Evolutionary conservation across 2,797 vertebrate genomes (phyloP).

Genomic region (Dallia pectoralis): DNA sequence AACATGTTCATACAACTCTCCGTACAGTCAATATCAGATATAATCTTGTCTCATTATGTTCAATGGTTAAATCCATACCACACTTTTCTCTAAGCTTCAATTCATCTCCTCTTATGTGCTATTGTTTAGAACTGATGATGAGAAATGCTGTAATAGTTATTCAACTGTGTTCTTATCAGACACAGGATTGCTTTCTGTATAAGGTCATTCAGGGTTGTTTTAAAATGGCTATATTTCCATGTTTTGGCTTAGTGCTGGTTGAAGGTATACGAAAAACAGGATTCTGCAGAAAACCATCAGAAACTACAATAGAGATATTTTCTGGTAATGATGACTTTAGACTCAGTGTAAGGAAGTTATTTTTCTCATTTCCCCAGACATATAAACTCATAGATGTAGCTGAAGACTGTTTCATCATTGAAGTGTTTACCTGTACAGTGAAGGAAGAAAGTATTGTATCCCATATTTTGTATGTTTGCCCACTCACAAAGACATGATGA

Average conservation of each 20-base stretch:
- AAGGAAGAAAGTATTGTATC: too few relatives aligned
- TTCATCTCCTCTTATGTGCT: constrained; percentile 57
- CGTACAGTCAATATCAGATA: neutral
- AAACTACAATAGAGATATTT: too few relatives aligned
- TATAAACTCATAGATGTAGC: neutral
- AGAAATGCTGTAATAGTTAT: constrained; percentile 60
- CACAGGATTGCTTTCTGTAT: constrained; percentile 1
- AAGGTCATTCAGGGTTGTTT: neutral
- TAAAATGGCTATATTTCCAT: neutral
- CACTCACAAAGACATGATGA: too few relatives aligned
- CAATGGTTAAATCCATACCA: too few relatives aligned
- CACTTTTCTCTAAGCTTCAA: constrained; percentile 52
- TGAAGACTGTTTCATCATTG: constrained; percentile 61
- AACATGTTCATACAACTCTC: neutral
- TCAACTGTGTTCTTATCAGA: constrained; percentile 43
- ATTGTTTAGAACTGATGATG: constrained; percentile 56
- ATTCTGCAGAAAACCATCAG: neutral
- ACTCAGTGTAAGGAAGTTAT: too few relatives aligned
- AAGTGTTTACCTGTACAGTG: neutral
- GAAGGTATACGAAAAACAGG: neutral
- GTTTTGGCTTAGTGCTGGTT: neutral
- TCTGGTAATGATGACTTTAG: neutral
- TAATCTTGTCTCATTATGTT: constrained; percentile 40
- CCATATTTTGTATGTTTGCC: too few relatives aligned
- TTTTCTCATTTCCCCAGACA: neutral